Conservation (phyloP, 2,113 vertebrate genomes). For the Chaetodon auriga region DNA sequence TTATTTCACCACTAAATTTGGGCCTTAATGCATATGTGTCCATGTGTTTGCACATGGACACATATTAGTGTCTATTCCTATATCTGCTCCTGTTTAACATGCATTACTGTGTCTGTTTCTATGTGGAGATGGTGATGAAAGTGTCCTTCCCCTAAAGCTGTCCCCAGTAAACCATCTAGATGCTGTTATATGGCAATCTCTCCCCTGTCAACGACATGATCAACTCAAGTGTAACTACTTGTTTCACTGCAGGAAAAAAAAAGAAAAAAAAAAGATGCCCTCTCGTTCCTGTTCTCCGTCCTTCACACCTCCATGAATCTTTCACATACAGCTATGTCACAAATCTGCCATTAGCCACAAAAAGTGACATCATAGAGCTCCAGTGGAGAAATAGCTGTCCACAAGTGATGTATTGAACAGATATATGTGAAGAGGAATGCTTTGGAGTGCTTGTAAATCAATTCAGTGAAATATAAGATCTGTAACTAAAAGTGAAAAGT, state of each 20-base stretch:
- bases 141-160: slow-evolving; percentile 5
- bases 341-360: slow-evolving; percentile 30
- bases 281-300: neutral
- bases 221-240: slow-evolving; percentile 21
- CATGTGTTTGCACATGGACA: neutral
- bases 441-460: slow-evolving; percentile 4
- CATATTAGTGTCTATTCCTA: neutral
- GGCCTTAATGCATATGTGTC: neutral
- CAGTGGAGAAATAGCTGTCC: slow-evolving; percentile 11
- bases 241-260: slow-evolving; percentile 11
- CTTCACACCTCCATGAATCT: slow-evolving; percentile 31
- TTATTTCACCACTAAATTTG: neutral
- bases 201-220: neutral
- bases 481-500: neutral
- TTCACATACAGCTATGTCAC: slow-evolving; percentile 1
- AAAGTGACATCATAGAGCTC: slow-evolving; percentile 8
- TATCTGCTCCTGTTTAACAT: neutral
- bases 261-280: neutral
- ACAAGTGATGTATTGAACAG: slow-evolving; percentile 1
- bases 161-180: neutral
- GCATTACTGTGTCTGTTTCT: neutral
- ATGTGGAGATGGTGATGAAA: neutral
- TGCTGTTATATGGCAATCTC: neutral
- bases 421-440: neutral
- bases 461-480: neutral